phyloP scores from a whole-genome alignment of 2,888 invertebrate genomes.

The Zelleria hepariella region DNA sequence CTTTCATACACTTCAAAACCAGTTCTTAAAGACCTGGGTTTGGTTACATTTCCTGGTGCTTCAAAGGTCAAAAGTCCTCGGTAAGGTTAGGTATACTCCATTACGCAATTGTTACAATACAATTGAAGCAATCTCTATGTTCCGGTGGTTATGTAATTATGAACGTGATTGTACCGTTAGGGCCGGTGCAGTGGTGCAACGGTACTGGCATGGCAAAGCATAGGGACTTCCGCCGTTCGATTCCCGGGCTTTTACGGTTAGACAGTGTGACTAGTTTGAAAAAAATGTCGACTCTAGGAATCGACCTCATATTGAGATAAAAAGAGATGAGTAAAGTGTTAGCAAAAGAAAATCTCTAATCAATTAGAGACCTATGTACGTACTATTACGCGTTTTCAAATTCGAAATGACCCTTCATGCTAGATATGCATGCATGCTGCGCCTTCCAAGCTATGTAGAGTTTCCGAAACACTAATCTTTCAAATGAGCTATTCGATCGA shows the following conservation, averaged over 20 bases:
- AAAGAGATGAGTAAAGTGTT: no score
- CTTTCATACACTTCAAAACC: not conserved
- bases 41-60: not conserved
- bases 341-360: no score
- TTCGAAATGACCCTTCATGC: no score
- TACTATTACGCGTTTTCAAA: no score
- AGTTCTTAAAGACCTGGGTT: not conserved
- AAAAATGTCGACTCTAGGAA: no score
- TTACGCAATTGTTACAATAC: slow-evolving; percentile 45
- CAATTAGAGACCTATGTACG: no score
- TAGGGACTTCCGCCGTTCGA: slow-evolving; percentile 54
- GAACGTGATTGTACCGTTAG: slow-evolving; percentile 41
- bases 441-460: no score
- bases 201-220: slow-evolving; percentile 28
- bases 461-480: no score
- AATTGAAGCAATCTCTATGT: slow-evolving; percentile 59
- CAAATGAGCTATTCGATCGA: no score
- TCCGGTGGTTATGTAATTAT: slow-evolving; percentile 43
- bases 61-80: not conserved
- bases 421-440: no score
- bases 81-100: slow-evolving; percentile 20
- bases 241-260: slow-evolving; percentile 49
- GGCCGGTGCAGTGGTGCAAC: slow-evolving; percentile 39
- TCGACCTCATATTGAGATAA: no score
- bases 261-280: no score